Percentiles rank a stretch among this genome's conserved stretches.
Conservation (phyloP, 1,140 invertebrate species). For the Agrypnia vestita region DNA sequence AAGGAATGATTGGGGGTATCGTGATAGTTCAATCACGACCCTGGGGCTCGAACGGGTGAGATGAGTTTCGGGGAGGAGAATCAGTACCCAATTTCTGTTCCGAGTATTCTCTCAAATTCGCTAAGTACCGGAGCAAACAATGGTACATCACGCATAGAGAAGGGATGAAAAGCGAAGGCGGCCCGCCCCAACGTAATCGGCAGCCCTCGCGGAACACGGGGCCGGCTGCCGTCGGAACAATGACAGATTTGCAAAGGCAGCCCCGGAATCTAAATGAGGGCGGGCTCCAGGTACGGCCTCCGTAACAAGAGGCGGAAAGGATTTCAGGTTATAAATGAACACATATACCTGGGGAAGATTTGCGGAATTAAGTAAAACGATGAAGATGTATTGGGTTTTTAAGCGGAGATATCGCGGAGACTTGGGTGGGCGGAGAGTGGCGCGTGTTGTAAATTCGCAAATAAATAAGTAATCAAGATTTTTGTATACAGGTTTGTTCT, state of each 20-base stretch:
- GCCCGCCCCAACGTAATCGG: background rate
- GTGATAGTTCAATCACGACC: no score
- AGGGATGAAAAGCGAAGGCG: background rate
- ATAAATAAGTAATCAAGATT: no score
- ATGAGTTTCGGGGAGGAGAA: no score
- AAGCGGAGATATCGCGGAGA: no score
- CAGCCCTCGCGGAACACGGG: background rate
- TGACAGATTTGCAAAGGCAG: constrained; percentile 3
- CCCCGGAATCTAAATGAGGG: constrained; percentile 1
- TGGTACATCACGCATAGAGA: background rate
- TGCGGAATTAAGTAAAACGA: no score
- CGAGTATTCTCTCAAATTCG: background rate
- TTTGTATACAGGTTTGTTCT: no score
- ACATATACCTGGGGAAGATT: background rate
- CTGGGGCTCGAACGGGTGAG: no score
- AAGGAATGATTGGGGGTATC: no score
- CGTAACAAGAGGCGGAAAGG: background rate
- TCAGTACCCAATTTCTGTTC: background rate
- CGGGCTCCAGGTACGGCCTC: background rate
- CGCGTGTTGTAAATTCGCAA: no score
- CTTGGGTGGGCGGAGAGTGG: no score
- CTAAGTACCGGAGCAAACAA: constrained; percentile 24
- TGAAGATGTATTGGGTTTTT: no score
- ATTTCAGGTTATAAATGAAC: constrained; percentile 22
- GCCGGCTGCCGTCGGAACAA: background rate